Conservation (phyloP, 2,113 vertebrate species). For the Aleadryas rufinucha region DNA sequence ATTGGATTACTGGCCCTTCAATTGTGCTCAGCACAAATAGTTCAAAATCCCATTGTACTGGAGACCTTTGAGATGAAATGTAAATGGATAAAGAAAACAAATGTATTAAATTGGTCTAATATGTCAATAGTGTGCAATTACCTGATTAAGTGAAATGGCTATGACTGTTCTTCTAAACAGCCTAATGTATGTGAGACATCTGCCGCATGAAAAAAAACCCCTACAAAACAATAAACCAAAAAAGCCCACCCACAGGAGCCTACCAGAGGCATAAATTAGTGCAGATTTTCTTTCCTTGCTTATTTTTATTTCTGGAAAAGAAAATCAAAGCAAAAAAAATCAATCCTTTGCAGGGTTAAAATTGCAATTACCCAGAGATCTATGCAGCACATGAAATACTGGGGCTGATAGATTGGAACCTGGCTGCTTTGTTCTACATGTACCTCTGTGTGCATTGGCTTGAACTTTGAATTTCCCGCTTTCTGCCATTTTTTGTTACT, state of each 20-base stretch:
- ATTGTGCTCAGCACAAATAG: not conserved
- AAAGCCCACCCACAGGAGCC: not conserved
- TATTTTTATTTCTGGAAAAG: not conserved
- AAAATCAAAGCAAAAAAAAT: not conserved
- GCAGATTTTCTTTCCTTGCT: not conserved
- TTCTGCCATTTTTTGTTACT: not conserved
- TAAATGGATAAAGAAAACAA: conserved; percentile 1
- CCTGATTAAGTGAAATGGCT: not conserved
- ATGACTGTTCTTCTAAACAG: not conserved
- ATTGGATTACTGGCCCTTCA: not conserved
- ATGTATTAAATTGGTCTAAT: not conserved
- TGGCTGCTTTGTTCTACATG: not conserved
- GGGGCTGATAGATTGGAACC: not conserved
- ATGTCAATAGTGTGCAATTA: not conserved
- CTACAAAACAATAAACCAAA: not conserved
- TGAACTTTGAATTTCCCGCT: not conserved
- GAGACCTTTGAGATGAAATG: not conserved
- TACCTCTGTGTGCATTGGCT: not conserved
- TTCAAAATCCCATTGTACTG: not conserved
- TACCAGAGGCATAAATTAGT: not conserved
- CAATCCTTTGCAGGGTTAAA: not conserved
- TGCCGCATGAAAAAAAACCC: not conserved
- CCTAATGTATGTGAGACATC: not conserved
- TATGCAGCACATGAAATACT: not conserved
- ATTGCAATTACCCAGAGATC: not conserved